A percentile compares a stretch with the other conserved stretches of the same genome.
phyloP scores from a whole-genome alignment of 2,113 vertebrate species.

The Equus przewalskii region DNA sequence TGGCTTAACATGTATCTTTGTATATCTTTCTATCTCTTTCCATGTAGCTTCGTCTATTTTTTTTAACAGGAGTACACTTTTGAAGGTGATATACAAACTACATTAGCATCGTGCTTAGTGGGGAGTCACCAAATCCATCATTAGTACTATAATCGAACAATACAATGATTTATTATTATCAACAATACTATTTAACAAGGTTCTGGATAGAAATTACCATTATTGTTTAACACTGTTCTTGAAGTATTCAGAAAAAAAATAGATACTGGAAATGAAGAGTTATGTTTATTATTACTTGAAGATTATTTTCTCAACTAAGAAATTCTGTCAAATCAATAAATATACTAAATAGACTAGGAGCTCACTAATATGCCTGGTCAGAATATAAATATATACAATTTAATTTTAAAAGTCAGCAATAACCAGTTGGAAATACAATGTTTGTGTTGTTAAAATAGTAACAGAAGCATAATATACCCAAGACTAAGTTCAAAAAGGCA shows the following conservation, averaged over 20 bases:
- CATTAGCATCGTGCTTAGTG: background rate
- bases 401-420: slow-evolving; percentile 3
- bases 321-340: background rate
- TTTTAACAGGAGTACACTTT: background rate
- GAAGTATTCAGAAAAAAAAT: background rate
- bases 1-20: background rate
- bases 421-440: background rate
- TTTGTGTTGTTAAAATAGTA: background rate
- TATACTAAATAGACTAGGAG: background rate
- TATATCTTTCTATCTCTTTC: background rate
- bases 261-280: background rate
- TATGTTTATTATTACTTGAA: background rate
- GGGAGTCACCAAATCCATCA: background rate
- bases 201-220: background rate
- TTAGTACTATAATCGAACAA: background rate
- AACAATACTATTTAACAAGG: background rate
- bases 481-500: background rate
- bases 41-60: background rate
- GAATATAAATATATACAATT: background rate
- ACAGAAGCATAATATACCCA: background rate
- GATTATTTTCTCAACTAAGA: background rate
- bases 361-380: background rate
- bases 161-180: background rate
- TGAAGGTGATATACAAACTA: background rate
- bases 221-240: background rate